Evolutionary conservation across 2,888 invertebrate species (phyloP), one percentile per base, ranked within the genome.

Genomic region (Seira ritae): DNA sequence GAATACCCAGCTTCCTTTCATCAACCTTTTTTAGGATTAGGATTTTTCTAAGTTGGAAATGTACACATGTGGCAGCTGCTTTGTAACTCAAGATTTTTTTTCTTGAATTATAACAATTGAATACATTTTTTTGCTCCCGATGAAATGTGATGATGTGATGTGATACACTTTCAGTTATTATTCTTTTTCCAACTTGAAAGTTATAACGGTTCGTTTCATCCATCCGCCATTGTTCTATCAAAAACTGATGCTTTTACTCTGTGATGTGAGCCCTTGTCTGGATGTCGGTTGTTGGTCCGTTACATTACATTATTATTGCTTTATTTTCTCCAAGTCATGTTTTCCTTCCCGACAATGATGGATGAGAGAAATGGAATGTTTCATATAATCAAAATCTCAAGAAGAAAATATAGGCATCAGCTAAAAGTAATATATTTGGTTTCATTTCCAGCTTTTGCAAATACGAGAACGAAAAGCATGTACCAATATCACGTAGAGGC

Each of bases 51-150:
- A 24, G 37, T 4, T 31, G 24, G 60, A 31, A n/a, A n/a, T n/a
- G n/a, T n/a, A n/a, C n/a, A 71, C 62, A 31, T 65, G 62, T 65
- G 73, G 42, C 73, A 73, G 73, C 73, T 73, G 73, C 62, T 73
- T 60, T 24, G 42, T n/a, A 68, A 68, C 37, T 65, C 73, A 73
- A 73, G 73, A 62, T 60, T 73, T 55, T 31, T 31, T 31, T 15
- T n/a, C 2, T 15, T 17, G 55, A 55, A 55, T 55, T 55, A 31
- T 8, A 31, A 31, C 31, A n/a, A 55, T 55, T 55, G n/a, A 55
- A 17, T 55, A 12, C 15, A 55, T 55, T 55, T 55, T 55, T 31
- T 31, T 31, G 8, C 31, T 31, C 2, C 31, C 31, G 8, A 31
- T 8, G 3, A 31, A n/a, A n/a, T n/a, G n/a, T n/a, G n/a, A n/a